Base-by-base conservation (phyloP, 2,113 vertebrate genomes). In the Coturnix japonica region DNA sequence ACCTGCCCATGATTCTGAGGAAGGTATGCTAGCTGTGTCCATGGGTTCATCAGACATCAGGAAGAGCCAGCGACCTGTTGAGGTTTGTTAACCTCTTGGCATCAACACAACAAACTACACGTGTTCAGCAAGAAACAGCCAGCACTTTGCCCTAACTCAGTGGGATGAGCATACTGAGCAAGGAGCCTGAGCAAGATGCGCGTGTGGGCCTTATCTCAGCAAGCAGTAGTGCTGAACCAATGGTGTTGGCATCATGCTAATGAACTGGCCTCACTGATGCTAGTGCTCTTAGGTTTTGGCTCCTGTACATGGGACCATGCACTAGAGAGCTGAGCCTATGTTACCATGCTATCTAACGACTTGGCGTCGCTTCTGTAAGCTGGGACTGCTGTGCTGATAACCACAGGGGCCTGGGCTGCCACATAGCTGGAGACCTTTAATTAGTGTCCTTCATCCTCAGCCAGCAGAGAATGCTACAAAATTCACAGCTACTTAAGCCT, bases 151-250 rank as follows among this genome's bases (percentile, higher is more conserved):
- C 80, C 63, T 49, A 60, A 31, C 80, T 81, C 89, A 91, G 84
- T 81, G 8, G 89, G 61, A 28, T 4, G 8, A 21, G 73, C 25
- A 18, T 44, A 86, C 94, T 89, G 93, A 93, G 89, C 89, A 85
- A 81, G 84, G 72, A 43, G 33, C 69, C 51, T 61, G 2, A 2
- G 61, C 7, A 15, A 46, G 72, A 35, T 13, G 37, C 0, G 1
- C 16, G 9, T 4, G 5, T 30, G 81, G 73, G 69, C 76, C 80
- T 85, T 64, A 28, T 44, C 82, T 39, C 71, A 73, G 78, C 66
- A 21, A 84, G 81, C 81, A 85, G 74, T 11, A 81, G 39, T 6
- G 21, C 81, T 69, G 88, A 93, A 85, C 74, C 30, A 3, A 12
- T 11, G 51, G 22, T 7, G 53, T 57, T 72, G 74, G 61, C 53